Conservation (phyloP, 2,888 invertebrate species). For the Drosophila mimica region DNA sequence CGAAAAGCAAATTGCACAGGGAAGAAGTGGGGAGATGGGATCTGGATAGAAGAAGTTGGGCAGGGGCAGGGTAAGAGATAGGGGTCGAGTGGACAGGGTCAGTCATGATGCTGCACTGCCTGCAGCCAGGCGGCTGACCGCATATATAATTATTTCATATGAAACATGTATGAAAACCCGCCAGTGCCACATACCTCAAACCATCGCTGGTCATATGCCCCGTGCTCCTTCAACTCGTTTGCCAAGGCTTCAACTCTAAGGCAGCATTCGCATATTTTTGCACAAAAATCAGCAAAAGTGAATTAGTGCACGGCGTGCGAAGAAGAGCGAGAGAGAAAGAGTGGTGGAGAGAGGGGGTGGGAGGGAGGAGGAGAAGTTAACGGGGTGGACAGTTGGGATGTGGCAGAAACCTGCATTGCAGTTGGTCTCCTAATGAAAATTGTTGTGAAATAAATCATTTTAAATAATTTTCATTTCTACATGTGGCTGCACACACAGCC, state of each 20-base stretch:
- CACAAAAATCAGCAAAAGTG: conserved; percentile 75
- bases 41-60: not conserved
- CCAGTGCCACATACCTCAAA: conserved; percentile 28
- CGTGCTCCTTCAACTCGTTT: conserved; percentile 4
- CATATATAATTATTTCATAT: conserved; percentile 79
- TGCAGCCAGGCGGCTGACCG: conserved; percentile 69
- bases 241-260: conserved; percentile 52
- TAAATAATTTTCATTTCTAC: conserved; percentile 75
- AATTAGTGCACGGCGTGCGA: conserved; percentile 63
- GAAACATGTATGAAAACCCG: conserved; percentile 63
- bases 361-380: not conserved
- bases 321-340: not conserved
- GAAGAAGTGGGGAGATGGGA: not conserved
- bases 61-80: not conserved
- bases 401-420: conserved; percentile 65
- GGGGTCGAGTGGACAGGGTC: conserved; percentile 5
- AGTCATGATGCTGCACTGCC: conserved; percentile 63
- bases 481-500: conserved; percentile 56
- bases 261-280: conserved; percentile 68
- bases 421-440: conserved; percentile 74
- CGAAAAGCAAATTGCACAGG: conserved; percentile 47
- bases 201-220: not conserved
- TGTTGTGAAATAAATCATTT: conserved; percentile 80
- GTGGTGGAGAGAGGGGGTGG: not conserved
- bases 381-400: not conserved